phyloP scores from a whole-genome alignment of 2,113 vertebrate species.

The Dolichotis patagonum region DNA sequence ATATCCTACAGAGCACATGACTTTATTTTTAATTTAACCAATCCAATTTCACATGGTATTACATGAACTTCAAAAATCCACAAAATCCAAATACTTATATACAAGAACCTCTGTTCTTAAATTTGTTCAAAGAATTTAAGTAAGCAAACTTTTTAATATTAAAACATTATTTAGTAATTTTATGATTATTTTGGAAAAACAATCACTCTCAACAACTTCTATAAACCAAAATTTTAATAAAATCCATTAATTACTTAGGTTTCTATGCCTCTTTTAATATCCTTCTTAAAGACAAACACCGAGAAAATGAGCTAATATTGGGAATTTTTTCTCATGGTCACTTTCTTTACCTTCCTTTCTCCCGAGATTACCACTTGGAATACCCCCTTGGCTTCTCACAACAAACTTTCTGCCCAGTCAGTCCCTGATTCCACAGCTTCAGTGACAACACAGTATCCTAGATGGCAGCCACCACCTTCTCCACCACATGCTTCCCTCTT shows the following conservation, averaged over 20 bases:
- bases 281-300: neutral
- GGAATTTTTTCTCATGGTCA: neutral
- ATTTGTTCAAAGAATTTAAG: slow-evolving; percentile 48
- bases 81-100: slow-evolving; percentile 34
- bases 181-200: neutral
- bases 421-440: neutral
- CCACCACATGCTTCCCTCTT: neutral
- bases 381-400: neutral
- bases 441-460: neutral
- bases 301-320: neutral
- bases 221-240: neutral
- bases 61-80: neutral
- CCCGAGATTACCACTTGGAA: neutral
- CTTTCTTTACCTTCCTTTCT: neutral
- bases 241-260: neutral
- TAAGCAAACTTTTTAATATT: slow-evolving; percentile 24
- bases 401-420: neutral
- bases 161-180: neutral
- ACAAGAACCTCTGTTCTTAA: neutral
- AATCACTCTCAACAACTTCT: slow-evolving; percentile 16
- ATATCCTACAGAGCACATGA: neutral
- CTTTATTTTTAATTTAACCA: neutral
- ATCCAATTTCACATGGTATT: neutral
- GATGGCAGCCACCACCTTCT: neutral
- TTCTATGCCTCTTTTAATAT: neutral